phyloP scores from a whole-genome alignment of 2,888 invertebrate species.

The Rhimphoctona megacephalus region DNA sequence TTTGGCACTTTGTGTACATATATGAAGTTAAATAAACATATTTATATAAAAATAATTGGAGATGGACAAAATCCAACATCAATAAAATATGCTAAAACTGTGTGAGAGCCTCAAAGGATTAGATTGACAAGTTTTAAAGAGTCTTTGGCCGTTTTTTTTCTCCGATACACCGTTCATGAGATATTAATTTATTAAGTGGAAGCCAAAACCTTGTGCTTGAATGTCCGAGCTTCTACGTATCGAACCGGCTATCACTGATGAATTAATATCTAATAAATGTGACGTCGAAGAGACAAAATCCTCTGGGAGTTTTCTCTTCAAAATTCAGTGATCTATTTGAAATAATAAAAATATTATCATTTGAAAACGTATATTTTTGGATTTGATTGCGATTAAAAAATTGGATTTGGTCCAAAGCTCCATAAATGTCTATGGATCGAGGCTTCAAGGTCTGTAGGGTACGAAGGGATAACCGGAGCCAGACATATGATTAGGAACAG shows the following conservation, averaged over 20 bases:
- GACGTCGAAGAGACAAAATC: background rate
- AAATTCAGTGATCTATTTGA: background rate
- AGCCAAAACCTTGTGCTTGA: too few species aligned
- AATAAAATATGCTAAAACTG: background rate
- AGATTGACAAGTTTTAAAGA: background rate
- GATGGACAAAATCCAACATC: background rate
- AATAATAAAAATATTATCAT: background rate
- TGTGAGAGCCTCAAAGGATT: background rate
- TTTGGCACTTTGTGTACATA: constrained; percentile 65
- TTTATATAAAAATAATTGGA: background rate
- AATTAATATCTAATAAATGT: background rate
- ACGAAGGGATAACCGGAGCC: constrained; percentile 1
- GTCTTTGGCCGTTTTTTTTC: background rate
- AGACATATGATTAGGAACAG: constrained; percentile 47
- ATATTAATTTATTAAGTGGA: background rate
- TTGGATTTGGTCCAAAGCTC: constrained; percentile 10
- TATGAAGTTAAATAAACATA: background rate
- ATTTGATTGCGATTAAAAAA: background rate
- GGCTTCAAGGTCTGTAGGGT: background rate
- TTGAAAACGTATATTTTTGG: background rate
- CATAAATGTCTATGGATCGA: constrained; percentile 26
- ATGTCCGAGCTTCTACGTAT: too few species aligned
- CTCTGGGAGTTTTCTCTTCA: background rate
- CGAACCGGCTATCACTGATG: background rate
- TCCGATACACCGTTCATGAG: background rate